These are phyloP conservation scores for Cinclus mexicanus DNA, from an alignment of 2,113 vertebrate species.

Conservation along the genomic window DNA sequence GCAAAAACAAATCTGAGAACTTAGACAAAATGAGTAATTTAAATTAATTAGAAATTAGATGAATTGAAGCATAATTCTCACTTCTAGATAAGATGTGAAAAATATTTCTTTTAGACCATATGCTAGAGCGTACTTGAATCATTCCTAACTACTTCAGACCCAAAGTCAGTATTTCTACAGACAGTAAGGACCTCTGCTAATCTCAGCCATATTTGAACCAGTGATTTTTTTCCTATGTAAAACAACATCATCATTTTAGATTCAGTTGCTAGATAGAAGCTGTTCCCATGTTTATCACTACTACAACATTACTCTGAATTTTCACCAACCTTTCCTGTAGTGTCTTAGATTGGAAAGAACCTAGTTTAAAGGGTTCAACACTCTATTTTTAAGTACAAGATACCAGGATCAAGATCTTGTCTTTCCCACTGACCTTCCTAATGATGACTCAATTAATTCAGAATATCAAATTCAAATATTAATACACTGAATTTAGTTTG, in stretches of 20 bases:
- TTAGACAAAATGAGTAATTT: not conserved
- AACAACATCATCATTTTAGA: not conserved
- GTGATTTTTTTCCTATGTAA: not conserved
- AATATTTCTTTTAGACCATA: not conserved
- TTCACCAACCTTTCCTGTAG: not conserved
- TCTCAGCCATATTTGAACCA: not conserved
- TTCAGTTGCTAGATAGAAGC: not conserved
- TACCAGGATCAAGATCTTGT: not conserved
- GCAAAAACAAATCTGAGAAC: not conserved
- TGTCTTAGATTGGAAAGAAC: not conserved
- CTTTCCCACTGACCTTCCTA: not conserved
- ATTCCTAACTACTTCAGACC: not conserved
- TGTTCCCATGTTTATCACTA: not conserved
- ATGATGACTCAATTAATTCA: not conserved
- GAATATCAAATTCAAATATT: slow-evolving; percentile 21
- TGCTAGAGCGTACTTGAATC: not conserved
- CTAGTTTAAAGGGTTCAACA: not conserved
- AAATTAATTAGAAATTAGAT: not conserved
- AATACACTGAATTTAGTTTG: slow-evolving; percentile 5
- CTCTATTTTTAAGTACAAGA: not conserved
- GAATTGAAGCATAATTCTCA: not conserved
- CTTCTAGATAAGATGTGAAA: not conserved
- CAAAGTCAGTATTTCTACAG: not conserved
- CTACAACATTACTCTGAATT: not conserved
- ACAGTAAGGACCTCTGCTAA: not conserved